These are phyloP conservation scores for Dendrocopos noguchii DNA, from an alignment of 2,113 vertebrate species.

Conservation along the genomic window DNA sequence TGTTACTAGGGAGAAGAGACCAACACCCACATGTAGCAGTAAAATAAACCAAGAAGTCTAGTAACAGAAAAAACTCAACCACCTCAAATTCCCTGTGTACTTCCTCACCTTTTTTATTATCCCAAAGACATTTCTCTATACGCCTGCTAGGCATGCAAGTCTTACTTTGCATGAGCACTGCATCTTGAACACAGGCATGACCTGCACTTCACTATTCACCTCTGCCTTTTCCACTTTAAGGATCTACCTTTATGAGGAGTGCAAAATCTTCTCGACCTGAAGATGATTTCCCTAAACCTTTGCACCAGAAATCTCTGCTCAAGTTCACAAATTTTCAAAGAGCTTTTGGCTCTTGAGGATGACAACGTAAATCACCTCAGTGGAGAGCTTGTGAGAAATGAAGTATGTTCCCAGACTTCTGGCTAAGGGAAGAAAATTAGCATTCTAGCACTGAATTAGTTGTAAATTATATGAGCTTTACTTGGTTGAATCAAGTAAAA, in stretches of 20 bases:
- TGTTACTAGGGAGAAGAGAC: too few relatives aligned
- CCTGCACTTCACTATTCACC: not conserved
- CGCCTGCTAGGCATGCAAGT: too few relatives aligned
- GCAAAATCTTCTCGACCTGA: not conserved
- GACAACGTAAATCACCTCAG: not conserved
- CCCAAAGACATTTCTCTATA: not conserved
- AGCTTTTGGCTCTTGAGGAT: slow-evolving; percentile 4
- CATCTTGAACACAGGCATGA: not conserved
- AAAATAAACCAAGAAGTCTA: not conserved
- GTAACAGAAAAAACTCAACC: not conserved
- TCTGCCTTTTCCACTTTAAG: not conserved
- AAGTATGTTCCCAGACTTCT: not conserved
- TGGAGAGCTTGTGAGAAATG: not conserved
- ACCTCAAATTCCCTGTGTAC: not conserved
- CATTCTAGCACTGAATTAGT: not conserved
- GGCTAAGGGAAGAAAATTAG: not conserved
- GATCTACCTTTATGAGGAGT: not conserved
- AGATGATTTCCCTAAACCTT: not conserved
- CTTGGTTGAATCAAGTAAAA: not conserved
- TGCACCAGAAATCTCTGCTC: not conserved
- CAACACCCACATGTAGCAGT: not conserved
- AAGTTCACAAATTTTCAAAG: not conserved
- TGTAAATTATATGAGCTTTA: not conserved
- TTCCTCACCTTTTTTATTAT: not conserved
- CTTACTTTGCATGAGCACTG: not conserved